Conservation (phyloP, 2,113 vertebrate species). For the Aspiorhynchus laticeps region DNA sequence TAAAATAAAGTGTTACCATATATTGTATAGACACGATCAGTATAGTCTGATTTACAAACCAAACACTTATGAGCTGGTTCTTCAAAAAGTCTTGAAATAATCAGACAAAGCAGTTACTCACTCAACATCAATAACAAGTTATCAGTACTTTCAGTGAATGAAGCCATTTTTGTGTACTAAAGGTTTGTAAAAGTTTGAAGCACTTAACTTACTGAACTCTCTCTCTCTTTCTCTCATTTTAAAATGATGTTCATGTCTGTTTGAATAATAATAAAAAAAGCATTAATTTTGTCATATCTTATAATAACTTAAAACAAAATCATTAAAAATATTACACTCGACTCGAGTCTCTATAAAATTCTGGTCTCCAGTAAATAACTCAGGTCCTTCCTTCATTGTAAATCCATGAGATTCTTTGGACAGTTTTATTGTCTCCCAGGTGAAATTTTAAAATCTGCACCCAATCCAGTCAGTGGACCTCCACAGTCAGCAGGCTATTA, state of each 20-base stretch:
- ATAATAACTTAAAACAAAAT: too few relatives aligned
- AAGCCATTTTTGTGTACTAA: background rate
- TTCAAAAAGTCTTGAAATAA: background rate
- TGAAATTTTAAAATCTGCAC: background rate
- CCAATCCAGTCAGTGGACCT: background rate
- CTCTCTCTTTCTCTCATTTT: too few relatives aligned
- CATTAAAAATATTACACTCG: background rate
- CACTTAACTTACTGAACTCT: background rate
- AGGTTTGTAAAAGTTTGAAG: background rate
- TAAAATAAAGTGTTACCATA: too few relatives aligned
- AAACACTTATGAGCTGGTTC: background rate
- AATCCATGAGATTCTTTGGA: background rate
- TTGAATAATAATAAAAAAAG: too few relatives aligned
- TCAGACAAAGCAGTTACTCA: background rate
- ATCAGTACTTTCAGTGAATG: background rate
- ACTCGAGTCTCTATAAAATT: background rate
- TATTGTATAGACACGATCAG: background rate
- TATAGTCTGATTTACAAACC: background rate
- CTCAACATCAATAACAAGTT: background rate
- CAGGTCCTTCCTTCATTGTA: background rate
- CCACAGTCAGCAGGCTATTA: slow-evolving; percentile 7
- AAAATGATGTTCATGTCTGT: too few relatives aligned
- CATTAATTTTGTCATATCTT: too few relatives aligned
- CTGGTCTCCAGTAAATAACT: background rate
- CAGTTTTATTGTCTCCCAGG: background rate